phyloP scores from a whole-genome alignment of 2,797 vertebrate genomes.

The Xiphorhynchus erythropygius region DNA sequence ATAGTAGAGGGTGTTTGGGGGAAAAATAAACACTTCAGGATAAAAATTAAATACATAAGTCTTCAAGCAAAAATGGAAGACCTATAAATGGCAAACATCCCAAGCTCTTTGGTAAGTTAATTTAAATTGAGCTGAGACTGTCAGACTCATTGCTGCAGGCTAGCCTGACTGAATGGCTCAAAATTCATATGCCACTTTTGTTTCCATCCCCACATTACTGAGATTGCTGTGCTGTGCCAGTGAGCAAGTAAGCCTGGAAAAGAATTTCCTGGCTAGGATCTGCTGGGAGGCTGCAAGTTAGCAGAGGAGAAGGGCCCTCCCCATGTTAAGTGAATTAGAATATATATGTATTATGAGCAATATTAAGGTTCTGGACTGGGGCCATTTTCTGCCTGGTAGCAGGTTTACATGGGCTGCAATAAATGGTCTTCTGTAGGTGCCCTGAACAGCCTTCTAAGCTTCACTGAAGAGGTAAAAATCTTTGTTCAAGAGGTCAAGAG shows the following conservation, averaged over 20 bases:
- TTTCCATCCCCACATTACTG: not conserved
- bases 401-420: not conserved
- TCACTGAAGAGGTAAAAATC: not conserved
- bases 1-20: not conserved
- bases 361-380: not conserved
- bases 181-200: not conserved
- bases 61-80: not conserved
- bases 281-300: not conserved
- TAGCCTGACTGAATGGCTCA: not conserved
- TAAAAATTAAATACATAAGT: not conserved
- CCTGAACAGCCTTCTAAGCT: not conserved
- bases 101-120: not conserved
- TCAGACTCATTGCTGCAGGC: not conserved
- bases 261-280: not conserved
- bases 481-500: not conserved
- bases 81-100: not conserved
- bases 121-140: not conserved
- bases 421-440: not conserved
- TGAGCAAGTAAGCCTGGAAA: not conserved
- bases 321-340: not conserved
- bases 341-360: rapidly evolving
- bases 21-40: not conserved
- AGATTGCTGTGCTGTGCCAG: not conserved
- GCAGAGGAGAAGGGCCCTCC: not conserved
- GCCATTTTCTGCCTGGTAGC: not conserved